Evolutionary conservation across 2,113 vertebrate genomes (phyloP).

Genomic region (Suncus etruscus): DNA sequence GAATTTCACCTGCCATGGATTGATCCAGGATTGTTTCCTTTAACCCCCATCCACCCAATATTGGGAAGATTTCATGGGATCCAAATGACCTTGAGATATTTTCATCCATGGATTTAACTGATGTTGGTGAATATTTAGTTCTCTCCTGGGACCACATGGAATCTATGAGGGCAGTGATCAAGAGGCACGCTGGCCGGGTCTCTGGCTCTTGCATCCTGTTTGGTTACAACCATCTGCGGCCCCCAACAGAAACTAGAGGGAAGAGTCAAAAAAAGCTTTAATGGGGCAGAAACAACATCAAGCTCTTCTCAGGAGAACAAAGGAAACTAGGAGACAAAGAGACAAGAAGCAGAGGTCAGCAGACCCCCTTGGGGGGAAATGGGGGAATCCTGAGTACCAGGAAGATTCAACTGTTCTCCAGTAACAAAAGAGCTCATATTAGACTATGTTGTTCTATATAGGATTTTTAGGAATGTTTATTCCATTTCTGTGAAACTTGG

Average conservation of each 20-base stretch:
- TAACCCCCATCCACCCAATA: neutral
- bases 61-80: neutral
- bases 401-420: neutral
- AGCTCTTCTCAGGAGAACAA: neutral
- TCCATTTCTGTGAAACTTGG: neutral
- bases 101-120: neutral
- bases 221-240: neutral
- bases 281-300: neutral
- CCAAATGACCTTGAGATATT: neutral
- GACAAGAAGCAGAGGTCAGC: neutral
- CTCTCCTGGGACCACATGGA: neutral
- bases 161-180: neutral
- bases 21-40: neutral
- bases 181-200: neutral
- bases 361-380: neutral
- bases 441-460: neutral
- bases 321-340: neutral
- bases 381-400: neutral
- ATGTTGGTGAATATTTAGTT: neutral
- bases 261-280: neutral
- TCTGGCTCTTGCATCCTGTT: neutral
- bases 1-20: neutral
- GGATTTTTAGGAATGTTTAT: neutral
- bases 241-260: neutral
- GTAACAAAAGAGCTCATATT: neutral